These are phyloP conservation scores for Tortrix viridana DNA, from an alignment of 2,888 invertebrate genomes.

Conservation along the genomic window DNA sequence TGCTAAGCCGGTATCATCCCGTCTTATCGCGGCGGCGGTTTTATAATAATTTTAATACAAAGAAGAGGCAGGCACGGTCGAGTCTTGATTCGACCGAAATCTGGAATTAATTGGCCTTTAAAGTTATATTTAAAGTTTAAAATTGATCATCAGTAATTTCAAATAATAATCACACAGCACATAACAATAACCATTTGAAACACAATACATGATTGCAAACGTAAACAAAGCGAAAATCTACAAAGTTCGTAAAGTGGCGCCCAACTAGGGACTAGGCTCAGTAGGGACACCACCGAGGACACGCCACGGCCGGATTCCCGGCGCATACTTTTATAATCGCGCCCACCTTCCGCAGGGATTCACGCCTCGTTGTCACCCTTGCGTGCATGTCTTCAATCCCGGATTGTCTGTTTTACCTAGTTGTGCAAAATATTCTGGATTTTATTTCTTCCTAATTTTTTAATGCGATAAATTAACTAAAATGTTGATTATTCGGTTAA, in stretches of 20 bases:
- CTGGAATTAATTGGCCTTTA: background rate
- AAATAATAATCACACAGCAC: too few relatives aligned
- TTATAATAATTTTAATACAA: conserved; percentile 83
- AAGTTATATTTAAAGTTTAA: too few relatives aligned
- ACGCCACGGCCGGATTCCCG: conserved; percentile 57
- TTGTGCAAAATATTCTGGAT: conserved; percentile 67
- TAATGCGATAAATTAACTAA: background rate
- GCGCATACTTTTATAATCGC: conserved; percentile 72
- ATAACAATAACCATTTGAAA: too few relatives aligned
- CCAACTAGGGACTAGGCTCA: conserved; percentile 24
- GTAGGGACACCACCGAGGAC: conserved; percentile 33
- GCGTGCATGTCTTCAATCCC: conserved; percentile 66
- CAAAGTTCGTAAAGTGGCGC: conserved; percentile 12
- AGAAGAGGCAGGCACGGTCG: conserved; percentile 3
- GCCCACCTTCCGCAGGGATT: conserved; percentile 60
- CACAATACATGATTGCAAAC: too few relatives aligned
- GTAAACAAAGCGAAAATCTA: background rate
- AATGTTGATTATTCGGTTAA: too few relatives aligned
- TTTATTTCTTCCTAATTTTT: conserved; percentile 59
- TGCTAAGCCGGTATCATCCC: conserved; percentile 47
- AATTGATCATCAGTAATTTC: too few relatives aligned
- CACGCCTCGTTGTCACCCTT: conserved; percentile 65
- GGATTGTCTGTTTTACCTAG: conserved; percentile 42
- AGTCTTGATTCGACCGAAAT: background rate
- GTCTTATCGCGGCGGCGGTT: conserved; percentile 58